Base-by-base conservation (phyloP, 2,113 vertebrate genomes). In the Eidolon helvum region DNA sequence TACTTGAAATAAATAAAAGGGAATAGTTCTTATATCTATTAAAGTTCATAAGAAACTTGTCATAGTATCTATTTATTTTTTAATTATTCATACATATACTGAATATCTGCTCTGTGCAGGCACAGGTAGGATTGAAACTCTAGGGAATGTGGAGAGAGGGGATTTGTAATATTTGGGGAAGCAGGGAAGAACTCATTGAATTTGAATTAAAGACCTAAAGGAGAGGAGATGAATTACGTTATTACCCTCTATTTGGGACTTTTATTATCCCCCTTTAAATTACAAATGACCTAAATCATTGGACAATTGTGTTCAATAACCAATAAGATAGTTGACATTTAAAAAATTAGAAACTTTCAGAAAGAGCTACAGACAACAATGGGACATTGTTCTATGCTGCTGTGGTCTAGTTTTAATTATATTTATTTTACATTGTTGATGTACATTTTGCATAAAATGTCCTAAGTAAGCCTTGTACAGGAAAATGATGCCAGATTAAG, bases 401-500 rank as follows among this genome's bases (percentile, higher is more conserved):
- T 38, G 2, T 35, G 24, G 30, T 92, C 57, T 66, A 84, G 12
- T 87, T 91, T 91, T 85, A 94, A 87, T 87, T 93, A 72, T 77
- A 90, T 72, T 71, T 82, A 83, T 57, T 91, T 93, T 69, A 94
- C 45, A 84, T 63, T 77, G 57, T 75, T 78, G 33, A 78, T 83
- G 57, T 68, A 22, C 33, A 80, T 72, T 96, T 95, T 83, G 4
- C 78, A 65, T 74, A n/a, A 93, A 91, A 75, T 91, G 38, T 96
- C 61, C 55, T 61, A 55, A 91, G 38, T 74, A 84, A 87, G 40
- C 2, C 35, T 72, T n/a, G 26, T 87, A 69, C 38, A 72, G 78
- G 53, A 93, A 97, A 98, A 90, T 28, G 22, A 95, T 72, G 40
- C 89, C 50, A 68, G 40, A 63, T 92, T 86, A 90, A 53, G 35